A percentile compares a stretch with the other conserved stretches of the same genome.
phyloP scores from a whole-genome alignment of 1,140 invertebrate genomes.

The Aethina tumida region DNA sequence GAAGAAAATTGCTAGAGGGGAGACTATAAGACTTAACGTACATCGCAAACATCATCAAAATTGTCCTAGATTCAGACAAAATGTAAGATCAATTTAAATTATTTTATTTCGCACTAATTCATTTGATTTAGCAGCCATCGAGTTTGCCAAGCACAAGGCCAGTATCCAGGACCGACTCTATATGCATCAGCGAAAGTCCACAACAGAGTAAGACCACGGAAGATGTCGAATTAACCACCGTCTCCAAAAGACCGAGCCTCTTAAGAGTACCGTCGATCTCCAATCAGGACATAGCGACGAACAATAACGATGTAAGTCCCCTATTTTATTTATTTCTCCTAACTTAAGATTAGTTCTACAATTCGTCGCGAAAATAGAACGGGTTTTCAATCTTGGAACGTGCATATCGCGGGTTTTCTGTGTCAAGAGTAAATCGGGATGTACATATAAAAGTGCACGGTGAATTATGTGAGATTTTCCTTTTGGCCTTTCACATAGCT shows the following conservation, averaged over 20 bases:
- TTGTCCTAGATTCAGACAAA: slow-evolving; percentile 38
- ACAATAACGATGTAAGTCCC: slow-evolving; percentile 29
- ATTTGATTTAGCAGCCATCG: slow-evolving; percentile 8
- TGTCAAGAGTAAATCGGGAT: too few species aligned
- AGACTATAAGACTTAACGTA: slow-evolving; percentile 45
- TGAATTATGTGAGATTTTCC: too few species aligned
- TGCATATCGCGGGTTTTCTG: too few species aligned
- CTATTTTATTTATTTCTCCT: too few species aligned
- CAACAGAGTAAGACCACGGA: slow-evolving; percentile 17
- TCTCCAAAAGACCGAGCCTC: slow-evolving; percentile 37
- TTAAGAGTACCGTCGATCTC: slow-evolving; percentile 44
- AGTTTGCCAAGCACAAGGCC: slow-evolving; percentile 32
- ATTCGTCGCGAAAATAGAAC: too few species aligned
- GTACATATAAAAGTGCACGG: too few species aligned
- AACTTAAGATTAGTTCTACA: too few species aligned
- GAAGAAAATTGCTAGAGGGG: slow-evolving; percentile 38
- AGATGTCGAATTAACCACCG: slow-evolving; percentile 23
- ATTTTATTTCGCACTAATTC: neutral
- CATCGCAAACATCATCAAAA: slow-evolving; percentile 46
- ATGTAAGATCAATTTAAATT: slow-evolving; percentile 17
- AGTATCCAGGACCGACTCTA: slow-evolving; percentile 33
- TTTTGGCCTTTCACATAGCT: too few species aligned
- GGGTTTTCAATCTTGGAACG: too few species aligned
- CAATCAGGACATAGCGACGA: slow-evolving; percentile 30
- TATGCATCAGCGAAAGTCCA: slow-evolving; percentile 28